Evolutionary conservation across 2,888 invertebrate species (phyloP), one percentile per base, ranked within the genome.

Genomic region (Catocala nupta): DNA sequence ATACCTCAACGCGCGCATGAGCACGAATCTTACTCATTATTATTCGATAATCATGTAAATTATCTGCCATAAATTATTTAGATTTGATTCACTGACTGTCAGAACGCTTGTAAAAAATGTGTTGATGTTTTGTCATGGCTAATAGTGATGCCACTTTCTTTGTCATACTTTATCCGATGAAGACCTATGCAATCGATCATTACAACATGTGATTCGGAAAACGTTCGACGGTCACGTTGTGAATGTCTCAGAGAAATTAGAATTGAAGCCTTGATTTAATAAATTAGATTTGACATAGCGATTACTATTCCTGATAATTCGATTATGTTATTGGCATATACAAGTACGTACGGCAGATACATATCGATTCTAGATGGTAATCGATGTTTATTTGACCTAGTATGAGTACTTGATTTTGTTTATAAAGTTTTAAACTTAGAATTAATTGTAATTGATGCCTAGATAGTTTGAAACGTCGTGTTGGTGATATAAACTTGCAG

Each of bases 261-360:
- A 74, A 58, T 60, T 39, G 55, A 55, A 71, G 45, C 78, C 80
- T 81, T 82, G 79, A 71, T 64, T 70, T 65, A 57, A 60, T 67
- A 71, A 66, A 77, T 70, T 73, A 66, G 66, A 72, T 75, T 71
- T 73, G 68, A 76, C 69, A 71, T 51, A 58, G 48, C 61, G 78
- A 81, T 81, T 78, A 71, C 55, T 68, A 70, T 71, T 76, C 66
- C 65, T 65, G 73, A 75, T 80, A 68, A 70, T 70, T 70, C 59
- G 48, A 59, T 49, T 58, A 59, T 64, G 62, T 68, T 75, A 71
- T 75, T 76, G 76, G 62, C 69, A 70, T 72, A 70, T 63, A 67
- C 60, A 63, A 61, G 63, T 58, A 56, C 33, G 5, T 34, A 55
- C 13, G 9, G 55, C 48, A 63, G 58, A 71, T 65, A 58, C 59